Evolutionary conservation across 2,113 vertebrate genomes (phyloP).

Genomic region (Lanius collurio): DNA sequence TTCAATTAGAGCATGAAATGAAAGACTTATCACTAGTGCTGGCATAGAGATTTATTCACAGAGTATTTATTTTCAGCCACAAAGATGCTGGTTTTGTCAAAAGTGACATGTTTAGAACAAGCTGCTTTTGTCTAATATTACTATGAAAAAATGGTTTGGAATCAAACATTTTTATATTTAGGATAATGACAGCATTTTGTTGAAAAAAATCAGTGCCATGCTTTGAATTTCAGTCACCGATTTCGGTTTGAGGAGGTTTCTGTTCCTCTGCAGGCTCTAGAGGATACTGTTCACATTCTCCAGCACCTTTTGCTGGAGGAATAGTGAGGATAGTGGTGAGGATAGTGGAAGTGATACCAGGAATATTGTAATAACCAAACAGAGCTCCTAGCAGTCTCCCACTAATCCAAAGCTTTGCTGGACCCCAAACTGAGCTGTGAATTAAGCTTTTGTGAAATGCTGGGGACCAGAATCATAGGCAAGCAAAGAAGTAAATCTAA

Average conservation of each 20-base stretch:
- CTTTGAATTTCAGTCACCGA: not conserved
- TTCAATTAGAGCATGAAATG: constrained; percentile 63
- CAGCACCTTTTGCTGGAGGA: not conserved
- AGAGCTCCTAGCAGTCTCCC: not conserved
- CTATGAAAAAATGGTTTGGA: constrained; percentile 12
- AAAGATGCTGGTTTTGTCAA: constrained; percentile 29
- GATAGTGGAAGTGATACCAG: not conserved
- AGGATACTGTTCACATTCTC: not conserved
- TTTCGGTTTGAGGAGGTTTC: not conserved
- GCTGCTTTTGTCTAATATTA: constrained; percentile 16
- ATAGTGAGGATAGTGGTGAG: too few species aligned
- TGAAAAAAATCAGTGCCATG: not conserved
- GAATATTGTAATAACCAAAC: not conserved
- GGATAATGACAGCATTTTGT: not conserved
- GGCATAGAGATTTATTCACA: constrained; percentile 20
- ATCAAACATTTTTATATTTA: constrained; percentile 37
- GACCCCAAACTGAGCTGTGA: not conserved
- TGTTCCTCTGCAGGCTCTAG: not conserved
- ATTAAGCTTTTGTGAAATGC: not conserved
- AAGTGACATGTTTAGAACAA: constrained; percentile 41
- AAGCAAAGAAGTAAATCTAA: not conserved
- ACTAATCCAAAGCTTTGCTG: not conserved
- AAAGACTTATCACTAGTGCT: constrained; percentile 40
- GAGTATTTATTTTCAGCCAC: constrained; percentile 29
- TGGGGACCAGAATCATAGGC: not conserved